These are phyloP conservation scores for Brachirus orientalis DNA, from an alignment of 2,113 vertebrate genomes.

Conservation along the genomic window DNA sequence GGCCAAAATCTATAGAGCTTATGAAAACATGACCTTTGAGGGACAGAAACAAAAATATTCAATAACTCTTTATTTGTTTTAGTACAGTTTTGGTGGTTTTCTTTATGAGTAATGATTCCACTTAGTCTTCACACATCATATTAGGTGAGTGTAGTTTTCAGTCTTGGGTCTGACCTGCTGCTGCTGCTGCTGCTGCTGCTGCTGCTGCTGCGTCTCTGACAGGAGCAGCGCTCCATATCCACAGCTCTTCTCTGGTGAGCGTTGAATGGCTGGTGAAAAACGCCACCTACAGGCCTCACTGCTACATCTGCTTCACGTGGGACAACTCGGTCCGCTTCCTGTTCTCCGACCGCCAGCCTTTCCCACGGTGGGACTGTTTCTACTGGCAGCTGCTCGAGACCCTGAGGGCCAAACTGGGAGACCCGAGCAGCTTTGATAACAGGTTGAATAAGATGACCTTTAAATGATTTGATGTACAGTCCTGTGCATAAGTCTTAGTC, in stretches of 20 bases:
- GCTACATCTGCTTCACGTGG: slow-evolving; percentile 88
- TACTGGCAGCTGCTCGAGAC: slow-evolving; percentile 84
- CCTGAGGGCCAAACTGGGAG: slow-evolving; percentile 72
- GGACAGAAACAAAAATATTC: no score
- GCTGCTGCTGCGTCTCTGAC: not conserved
- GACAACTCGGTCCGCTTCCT: slow-evolving; percentile 78
- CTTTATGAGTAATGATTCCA: no score
- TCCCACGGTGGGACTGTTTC: slow-evolving; percentile 77
- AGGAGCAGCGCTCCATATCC: slow-evolving; percentile 90
- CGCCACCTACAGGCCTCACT: slow-evolving; percentile 88
- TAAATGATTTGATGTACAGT: not conserved
- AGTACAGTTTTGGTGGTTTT: no score
- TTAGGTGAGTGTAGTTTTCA: no score
- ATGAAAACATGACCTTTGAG: no score
- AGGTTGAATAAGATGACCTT: slow-evolving; percentile 73
- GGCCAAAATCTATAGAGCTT: no score
- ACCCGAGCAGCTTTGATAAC: slow-evolving; percentile 81
- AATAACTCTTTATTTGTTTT: no score
- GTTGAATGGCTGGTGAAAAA: slow-evolving; percentile 91
- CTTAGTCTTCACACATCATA: no score
- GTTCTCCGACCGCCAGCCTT: slow-evolving; percentile 82
- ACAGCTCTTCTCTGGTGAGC: slow-evolving; percentile 82
- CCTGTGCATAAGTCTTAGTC: no score
- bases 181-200: not conserved
- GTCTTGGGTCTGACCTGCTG: no score